Base-by-base conservation (phyloP, 2,113 vertebrate species). In the Triplophysa dalaica region DNA sequence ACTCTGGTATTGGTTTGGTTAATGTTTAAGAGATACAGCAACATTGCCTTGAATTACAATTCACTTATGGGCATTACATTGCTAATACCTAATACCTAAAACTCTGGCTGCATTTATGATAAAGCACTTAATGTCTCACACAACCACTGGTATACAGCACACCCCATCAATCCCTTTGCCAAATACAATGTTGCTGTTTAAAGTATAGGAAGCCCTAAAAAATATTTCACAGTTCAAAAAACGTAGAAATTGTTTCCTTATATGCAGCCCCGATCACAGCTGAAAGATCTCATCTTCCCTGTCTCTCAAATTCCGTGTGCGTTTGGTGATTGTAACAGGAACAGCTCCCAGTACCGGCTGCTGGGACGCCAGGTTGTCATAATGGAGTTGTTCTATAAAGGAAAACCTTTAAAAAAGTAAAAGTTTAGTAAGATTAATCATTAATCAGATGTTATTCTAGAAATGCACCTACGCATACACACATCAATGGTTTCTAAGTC, bases 231-330 rank as follows among this genome's bases (percentile, higher is more conserved):
- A 21, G 17, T 64, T 1, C 3, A 41, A n/a, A 81, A 67, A 52
- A 17, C 26, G 8, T 4, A 26, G 12, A 45, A 33, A 56, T 50
- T 13, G n/a, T 54, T 26, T 38, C 70, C 41, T 81, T 62, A 72
- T 73, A 12, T 70, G 77, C 26, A 64, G 14, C 61, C 70, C 29
- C 19, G n/a, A 66, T 89, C 92, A 97, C 81, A 97, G 91, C 75
- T 94, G 92, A 88, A 98, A 98, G 85, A 98, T 95, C 81, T 97
- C 96, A 8, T 98, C 96, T 75, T 97, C 95, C 21, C 82, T 78
- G 22, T 97, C 93, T 3, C 89, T 92, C 33, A 98, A 87, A 1
- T 85, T 87, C 24, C 80, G 92, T 0, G 92, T 91, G 21, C 92
- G 91, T 58, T 91, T 93, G 81, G 93, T 97, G 80, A 89, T 86